Evolutionary conservation across 2,113 vertebrate species (phyloP), one percentile per base, ranked within the genome.

Genomic region (Archilochus colubris): DNA sequence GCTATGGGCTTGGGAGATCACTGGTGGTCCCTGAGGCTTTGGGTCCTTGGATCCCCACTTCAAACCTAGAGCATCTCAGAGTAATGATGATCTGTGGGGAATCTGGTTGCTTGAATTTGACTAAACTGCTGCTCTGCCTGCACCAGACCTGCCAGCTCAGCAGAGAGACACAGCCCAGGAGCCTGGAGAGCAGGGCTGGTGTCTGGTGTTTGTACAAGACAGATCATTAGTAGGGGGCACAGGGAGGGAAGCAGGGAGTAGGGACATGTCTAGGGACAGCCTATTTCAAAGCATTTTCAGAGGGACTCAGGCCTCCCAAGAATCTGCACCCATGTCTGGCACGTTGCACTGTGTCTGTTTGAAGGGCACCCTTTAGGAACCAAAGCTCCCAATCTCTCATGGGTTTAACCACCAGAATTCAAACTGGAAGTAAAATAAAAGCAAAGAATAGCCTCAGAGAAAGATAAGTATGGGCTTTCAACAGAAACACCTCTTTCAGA

Each of bases 341-440:
- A 43, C 23, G 75, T 55, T 40, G 38, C 1, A 2, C 55, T 78
- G 31, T 13, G 14, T 33, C 59, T 82, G 51, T 73, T 77, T 59
- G 61, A 66, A 70, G 5, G 40, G 31, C 46, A 77, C 12, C 57
- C 17, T 61, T 67, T 22, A 59, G 69, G 19, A 53, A 22, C 21
- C 73, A 89, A 59, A 61, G 9, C 12, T 78, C 57, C 53, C 44
- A 12, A 23, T 36, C 55, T 67, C 33, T 74, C 55, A 24, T 3
- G 2, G 63, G 63, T 36, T 62, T 78, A 62, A 74, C 48, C 21
- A 68, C 53, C 69, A 75, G 17, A 70, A 75, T 70, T 81, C 48
- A 91, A 64, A 30, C 27, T 82, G 53, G 50, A 88, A 86, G 21
- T 36, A 64, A 66, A 69, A 62, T 15, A 54, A 88, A 79, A 89